Evolutionary conservation across 2,113 vertebrate genomes (phyloP).

Genomic region (Alectura lathami): DNA sequence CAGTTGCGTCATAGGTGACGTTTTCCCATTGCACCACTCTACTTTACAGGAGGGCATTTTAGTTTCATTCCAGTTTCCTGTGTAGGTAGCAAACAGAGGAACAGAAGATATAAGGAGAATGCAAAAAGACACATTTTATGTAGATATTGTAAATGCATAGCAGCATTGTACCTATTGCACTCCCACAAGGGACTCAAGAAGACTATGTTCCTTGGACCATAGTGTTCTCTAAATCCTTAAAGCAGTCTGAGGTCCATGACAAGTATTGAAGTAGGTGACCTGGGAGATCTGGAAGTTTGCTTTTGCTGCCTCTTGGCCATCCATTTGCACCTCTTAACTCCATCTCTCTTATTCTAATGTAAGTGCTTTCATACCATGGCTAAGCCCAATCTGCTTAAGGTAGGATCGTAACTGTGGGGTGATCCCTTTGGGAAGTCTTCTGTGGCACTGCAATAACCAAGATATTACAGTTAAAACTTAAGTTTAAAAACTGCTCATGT

Average conservation of each 20-base stretch:
- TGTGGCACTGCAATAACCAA: not conserved
- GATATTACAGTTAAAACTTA: not conserved
- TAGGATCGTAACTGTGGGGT: not conserved
- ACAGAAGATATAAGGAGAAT: not conserved
- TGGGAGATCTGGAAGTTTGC: not conserved
- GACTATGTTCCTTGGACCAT: not conserved
- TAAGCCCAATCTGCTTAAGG: not conserved
- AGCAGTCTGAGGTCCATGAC: not conserved
- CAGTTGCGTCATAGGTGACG: not conserved
- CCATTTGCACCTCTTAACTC: not conserved
- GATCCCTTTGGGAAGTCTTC: not conserved
- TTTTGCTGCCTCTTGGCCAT: not conserved
- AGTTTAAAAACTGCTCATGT: fast-evolving
- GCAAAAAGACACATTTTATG: not conserved
- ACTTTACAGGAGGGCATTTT: not conserved
- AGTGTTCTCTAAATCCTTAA: not conserved
- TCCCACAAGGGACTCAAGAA: not conserved
- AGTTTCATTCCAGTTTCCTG: not conserved
- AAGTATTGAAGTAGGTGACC: not conserved
- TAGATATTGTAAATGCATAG: not conserved
- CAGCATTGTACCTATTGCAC: not conserved
- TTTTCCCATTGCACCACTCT: not conserved
- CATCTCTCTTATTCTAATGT: not conserved
- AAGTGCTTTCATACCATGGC: not conserved
- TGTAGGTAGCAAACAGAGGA: not conserved